Evolutionary conservation across 35 echinoderm and acorn worm genomes (phyloP).

Genomic region (Strongylocentrotus purpuratus): DNA sequence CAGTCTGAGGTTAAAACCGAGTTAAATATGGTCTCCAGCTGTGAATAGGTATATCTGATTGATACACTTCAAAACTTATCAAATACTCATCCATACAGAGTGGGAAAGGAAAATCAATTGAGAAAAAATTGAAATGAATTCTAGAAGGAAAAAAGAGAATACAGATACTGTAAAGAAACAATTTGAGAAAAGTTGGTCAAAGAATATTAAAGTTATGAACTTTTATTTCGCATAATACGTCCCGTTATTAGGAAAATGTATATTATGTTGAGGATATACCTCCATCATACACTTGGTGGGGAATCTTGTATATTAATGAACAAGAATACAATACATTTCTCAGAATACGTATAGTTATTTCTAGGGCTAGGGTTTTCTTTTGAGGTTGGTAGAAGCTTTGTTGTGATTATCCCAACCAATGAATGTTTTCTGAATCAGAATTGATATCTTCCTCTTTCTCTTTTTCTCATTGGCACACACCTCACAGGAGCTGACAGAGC

Average conservation of each 20-base stretch:
- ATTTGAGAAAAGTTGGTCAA: background rate
- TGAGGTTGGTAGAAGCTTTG: background rate
- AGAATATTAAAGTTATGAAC: background rate
- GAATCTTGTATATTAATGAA: too few relatives aligned
- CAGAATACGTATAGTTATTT: too few relatives aligned
- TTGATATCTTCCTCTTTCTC: background rate
- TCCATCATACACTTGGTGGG: too few relatives aligned
- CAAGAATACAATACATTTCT: too few relatives aligned
- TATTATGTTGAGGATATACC: too few relatives aligned
- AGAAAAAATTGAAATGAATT: too few relatives aligned
- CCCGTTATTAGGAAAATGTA: too few relatives aligned
- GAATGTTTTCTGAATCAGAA: background rate
- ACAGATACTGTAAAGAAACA: too few relatives aligned
- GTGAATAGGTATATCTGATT: background rate
- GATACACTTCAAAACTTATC: too few relatives aligned
- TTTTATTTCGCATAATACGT: background rate
- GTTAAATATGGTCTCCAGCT: background rate
- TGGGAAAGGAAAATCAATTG: background rate
- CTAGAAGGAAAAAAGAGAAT: too few relatives aligned
- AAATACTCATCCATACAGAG: background rate
- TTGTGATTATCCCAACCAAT: too few relatives aligned
- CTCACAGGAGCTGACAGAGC: conserved; percentile 30
- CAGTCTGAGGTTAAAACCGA: background rate
- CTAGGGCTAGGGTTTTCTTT: too few relatives aligned
- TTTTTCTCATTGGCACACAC: background rate